Evolutionary conservation across 2,888 invertebrate species (phyloP), one percentile per base, ranked within the genome.

Genomic region (Drosophila mimica): DNA sequence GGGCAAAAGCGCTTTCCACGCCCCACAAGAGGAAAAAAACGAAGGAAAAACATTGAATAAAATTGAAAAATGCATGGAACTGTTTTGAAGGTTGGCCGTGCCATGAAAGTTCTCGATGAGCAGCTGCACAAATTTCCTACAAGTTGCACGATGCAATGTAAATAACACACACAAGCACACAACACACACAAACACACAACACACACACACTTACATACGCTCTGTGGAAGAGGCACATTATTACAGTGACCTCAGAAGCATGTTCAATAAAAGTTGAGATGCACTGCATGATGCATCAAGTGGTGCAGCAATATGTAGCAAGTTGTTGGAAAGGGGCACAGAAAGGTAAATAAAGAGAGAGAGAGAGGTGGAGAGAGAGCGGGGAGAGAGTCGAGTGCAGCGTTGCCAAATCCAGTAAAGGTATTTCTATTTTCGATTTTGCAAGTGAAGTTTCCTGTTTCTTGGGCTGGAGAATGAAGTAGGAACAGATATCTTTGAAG

Each of bases 11-110:
- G 76, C 76, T 62, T 57, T 46, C 40, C 65, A 60, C 38, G 49
- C 40, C 36, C 53, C 25, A 6, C 17, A 86, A 88, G 9, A 53
- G 34, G 3, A 53, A 25, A 67, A 79, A 17, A 15, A 11, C 6
- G 11, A 31, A 30, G 17, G 15, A 56, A 38, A 56, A 25, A 54
- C 28, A 38, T 28, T n/a, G 38, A 56, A 56, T 56, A 8, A 56
- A 88, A 81, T 90, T 83, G 79, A 86, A 88, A 90, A 89, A 89
- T 88, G 79, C 82, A 90, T 79, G 89, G 82, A 86, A 86, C 90
- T 83, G 82, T 86, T 88, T 86, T 86, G 85, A 86, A 86, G 85
- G 90, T 86, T 90, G 83, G 72, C 75, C 25, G 49, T 69, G 80
- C 59, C 71, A 72, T 69, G 59, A 62, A 77, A 78, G 13, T 73